Percentiles rank a stretch among this genome's conserved stretches.
phyloP scores from a whole-genome alignment of 92 coral and sea anemone genomes.

The Bergia sp. region DNA sequence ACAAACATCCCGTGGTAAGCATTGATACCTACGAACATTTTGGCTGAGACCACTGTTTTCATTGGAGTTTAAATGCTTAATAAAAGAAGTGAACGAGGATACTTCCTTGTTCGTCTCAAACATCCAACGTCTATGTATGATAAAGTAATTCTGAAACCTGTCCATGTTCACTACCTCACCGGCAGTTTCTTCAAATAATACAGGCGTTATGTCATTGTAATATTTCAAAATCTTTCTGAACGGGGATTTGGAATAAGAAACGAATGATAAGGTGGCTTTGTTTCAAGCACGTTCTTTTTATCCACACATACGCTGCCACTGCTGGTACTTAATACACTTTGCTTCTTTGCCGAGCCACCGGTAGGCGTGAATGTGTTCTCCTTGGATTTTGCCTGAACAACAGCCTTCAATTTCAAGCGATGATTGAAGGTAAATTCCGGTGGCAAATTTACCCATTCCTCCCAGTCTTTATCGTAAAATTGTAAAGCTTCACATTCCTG shows the following conservation, averaged over 20 bases:
- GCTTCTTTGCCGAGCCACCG: too few species aligned
- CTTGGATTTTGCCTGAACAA: too few species aligned
- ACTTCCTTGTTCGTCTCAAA: not conserved
- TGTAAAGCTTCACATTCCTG: not conserved
- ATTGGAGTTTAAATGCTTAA: too few species aligned
- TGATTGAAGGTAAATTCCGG: not conserved
- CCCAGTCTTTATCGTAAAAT: slow-evolving; percentile 11
- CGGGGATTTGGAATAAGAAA: slow-evolving; percentile 32
- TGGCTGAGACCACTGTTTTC: too few species aligned
- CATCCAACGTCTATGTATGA: not conserved
- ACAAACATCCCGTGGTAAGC: too few species aligned
- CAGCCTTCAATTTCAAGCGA: not conserved
- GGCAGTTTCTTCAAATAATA: not conserved
- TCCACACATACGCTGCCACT: too few species aligned
- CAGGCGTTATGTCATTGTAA: slow-evolving; percentile 22
- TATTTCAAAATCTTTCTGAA: slow-evolving; percentile 7
- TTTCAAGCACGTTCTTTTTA: not conserved
- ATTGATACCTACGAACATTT: too few species aligned
- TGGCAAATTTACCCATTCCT: slow-evolving; percentile 27
- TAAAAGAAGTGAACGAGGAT: too few species aligned
- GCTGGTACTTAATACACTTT: too few species aligned
- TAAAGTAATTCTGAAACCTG: not conserved
- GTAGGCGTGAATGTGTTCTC: too few species aligned
- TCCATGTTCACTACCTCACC: not conserved
- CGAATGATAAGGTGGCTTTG: too few species aligned